Evolutionary conservation across 37 sponge, comb jelly and placozoan species (phyloP), one percentile per base, ranked within the genome.

Genomic region (Spongilla lacustris): DNA sequence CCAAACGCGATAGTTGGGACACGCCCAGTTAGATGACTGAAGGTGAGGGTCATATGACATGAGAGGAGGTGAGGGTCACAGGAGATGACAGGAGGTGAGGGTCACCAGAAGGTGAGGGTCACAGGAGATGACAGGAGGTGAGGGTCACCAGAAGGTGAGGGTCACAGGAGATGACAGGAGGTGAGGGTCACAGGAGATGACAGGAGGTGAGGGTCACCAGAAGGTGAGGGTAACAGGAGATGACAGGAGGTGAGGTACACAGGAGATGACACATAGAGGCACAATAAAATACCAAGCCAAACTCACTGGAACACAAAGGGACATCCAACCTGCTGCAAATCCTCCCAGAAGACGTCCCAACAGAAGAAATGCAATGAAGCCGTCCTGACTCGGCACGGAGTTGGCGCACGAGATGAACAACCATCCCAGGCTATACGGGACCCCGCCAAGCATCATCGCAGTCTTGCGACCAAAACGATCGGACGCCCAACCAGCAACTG

Each of bases 271-370:
- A n/a, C n/a, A n/a, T n/a, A n/a, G n/a, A n/a, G n/a, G n/a, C n/a
- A n/a, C n/a, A n/a, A n/a, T 69, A 8, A 12, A 5, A 69, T 28
- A 27, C 71, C 3, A 27, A 12, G 71, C 27, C 49, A 11, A 30
- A 80, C 91, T 91, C 32, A 95, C 95, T 17, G 92, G 89, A 28
- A 89, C 87, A 50, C 83, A 83, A 21, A 78, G 79, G 50, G 84
- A 68, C 22, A n/a, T 14, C 89, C 83, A 92, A 32, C 95, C 95
- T 25, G 75, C 58, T n/a, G 84, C 79, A 75, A 91, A 82, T 17
- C 95, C 95, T 21, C 87, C 87, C 33, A 95, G 23, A 2, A 88
- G 1, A 27, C 93, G 67, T 23, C 93, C 95, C 67, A 81, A 74
- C 22, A 76, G 48, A 10, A 91, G n/a, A 6, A 87, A 9, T 4